phyloP scores from a whole-genome alignment of 2,888 invertebrate genomes.

The Brachyptera risi region DNA sequence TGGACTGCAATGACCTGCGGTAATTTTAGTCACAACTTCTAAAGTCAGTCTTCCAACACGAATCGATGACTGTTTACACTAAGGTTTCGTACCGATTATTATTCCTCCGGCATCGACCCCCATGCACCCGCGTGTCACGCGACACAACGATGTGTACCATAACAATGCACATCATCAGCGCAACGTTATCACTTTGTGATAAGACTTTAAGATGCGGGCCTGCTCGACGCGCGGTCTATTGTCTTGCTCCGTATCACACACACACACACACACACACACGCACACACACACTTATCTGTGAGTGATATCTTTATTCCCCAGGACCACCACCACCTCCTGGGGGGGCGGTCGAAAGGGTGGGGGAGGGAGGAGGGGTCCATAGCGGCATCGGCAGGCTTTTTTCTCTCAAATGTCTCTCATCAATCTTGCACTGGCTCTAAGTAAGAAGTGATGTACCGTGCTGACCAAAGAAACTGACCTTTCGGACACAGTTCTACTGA shows the following conservation, averaged over 20 bases:
- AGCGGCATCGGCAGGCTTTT: constrained; percentile 15
- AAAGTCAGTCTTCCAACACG: too few relatives aligned
- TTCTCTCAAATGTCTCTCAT: constrained; percentile 3
- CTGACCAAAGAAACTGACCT: constrained; percentile 21
- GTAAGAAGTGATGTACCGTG: constrained; percentile 21
- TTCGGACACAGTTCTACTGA: background rate
- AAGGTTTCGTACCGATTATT: too few relatives aligned
- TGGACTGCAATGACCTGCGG: too few relatives aligned
- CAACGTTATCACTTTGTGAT: too few relatives aligned
- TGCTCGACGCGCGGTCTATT: background rate
- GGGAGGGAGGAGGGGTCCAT: constrained; percentile 1
- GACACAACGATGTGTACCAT: too few relatives aligned
- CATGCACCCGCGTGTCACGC: too few relatives aligned
- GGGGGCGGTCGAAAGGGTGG: too few relatives aligned
- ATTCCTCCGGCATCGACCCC: background rate
- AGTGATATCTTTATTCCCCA: constrained; percentile 20
- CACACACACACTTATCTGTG: constrained; percentile 6
- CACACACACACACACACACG: too few relatives aligned
- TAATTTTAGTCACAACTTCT: too few relatives aligned
- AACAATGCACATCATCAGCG: too few relatives aligned
- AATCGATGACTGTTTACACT: too few relatives aligned
- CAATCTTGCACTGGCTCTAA: constrained; percentile 21
- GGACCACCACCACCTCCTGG: constrained; percentile 6
- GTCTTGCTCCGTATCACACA: background rate
- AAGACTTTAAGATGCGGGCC: background rate